Evolutionary conservation across 1,140 invertebrate genomes (phyloP), one percentile per base, ranked within the genome.

Genomic region (Drosophila rhopaloa): DNA sequence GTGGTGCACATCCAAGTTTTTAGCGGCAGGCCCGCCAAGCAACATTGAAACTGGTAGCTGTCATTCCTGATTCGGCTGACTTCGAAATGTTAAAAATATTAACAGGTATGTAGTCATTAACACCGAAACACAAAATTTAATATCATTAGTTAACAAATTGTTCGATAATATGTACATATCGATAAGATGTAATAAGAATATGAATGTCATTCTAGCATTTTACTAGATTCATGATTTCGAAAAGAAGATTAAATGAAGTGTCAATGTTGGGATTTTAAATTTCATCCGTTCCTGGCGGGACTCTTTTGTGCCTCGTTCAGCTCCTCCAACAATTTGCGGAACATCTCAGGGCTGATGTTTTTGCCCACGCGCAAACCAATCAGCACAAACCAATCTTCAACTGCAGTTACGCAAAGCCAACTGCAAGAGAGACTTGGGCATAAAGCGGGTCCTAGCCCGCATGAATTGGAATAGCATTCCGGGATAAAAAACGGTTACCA

Each of bases 361-460:
- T 95, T 95, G 10, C 95, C 94, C 41, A 96, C 90, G 66, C 95
- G 93, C 80, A n/a, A n/a, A n/a, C n/a, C n/a, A n/a, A 95, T 94
- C 1, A 96, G 86, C 5, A 96, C 78, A 89, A 96, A 96, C 95
- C 95, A 96, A 90, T 96, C 95, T 0, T 95, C 95, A 94, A 40
- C 93, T 93, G 37, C 68, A 79, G 16, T 72, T 51, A 57, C 61
- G 27, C 35, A 90, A 10, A 0, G 71, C 74, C 6, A 37, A 38
- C n/a, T 66, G 53, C 4, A 92, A 29, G 1, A 79, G 44, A 0
- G 55, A 38, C 16, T 60, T 68, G 4, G 76, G 54, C 74, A 90
- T 85, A 40, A 72, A 75, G 6, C 85, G 77, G 0, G 77, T 90
- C 58, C 94, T 93, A 6, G 94, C 93, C 66, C 94, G 93, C 19